Base-by-base conservation (phyloP, 2,888 invertebrate genomes). In the Aquatica leii region DNA sequence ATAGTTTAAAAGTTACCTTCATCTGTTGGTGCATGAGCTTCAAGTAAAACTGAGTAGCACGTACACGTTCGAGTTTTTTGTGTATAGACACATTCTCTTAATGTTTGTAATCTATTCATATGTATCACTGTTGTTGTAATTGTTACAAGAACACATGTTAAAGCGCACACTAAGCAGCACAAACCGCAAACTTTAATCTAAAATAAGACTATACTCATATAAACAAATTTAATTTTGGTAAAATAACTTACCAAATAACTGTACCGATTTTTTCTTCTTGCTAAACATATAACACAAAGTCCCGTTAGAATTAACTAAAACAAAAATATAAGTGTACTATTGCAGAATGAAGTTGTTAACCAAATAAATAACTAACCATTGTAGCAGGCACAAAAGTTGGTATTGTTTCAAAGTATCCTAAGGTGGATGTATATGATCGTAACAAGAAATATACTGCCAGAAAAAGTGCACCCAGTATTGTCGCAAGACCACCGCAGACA, bases 311-410 rank as follows among this genome's bases (percentile, higher is more conserved):
- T 93, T 78, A 95, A 83, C 94, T 94, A 85, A 57, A 85, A 85
- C 66, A 60, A 61, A 46, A 43, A 46, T 31, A 52, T 15, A 46
- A 55, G 37, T 24, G 8, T 41, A 8, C 5, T 4, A 40, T 40
- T n/a, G 40, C 5, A 8, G 31, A 31, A 31, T 6, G 9, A 6
- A 31, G 31, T 31, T 31, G 31, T 9, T 31, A 31, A 9, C 5
- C n/a, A n/a, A n/a, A n/a, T n/a, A n/a, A n/a, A n/a, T n/a, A n/a
- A n/a, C n/a, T 88, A 82, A 95, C 95, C 91, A 95, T 90, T 70
- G 92, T 90, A 62, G 95, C 95, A 37, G 95, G 95, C 72, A 96
- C 93, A 77, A 95, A 96, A 4, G 95, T 94, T n/a, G 96, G 96
- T 71, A 97, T 92, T 0, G 96, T 95, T 84, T 97, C 96, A 81